A percentile compares a stretch with the other conserved stretches of the same genome.
Conservation (phyloP, 92 coral and sea anemone genomes). For the Ricordea florida region DNA sequence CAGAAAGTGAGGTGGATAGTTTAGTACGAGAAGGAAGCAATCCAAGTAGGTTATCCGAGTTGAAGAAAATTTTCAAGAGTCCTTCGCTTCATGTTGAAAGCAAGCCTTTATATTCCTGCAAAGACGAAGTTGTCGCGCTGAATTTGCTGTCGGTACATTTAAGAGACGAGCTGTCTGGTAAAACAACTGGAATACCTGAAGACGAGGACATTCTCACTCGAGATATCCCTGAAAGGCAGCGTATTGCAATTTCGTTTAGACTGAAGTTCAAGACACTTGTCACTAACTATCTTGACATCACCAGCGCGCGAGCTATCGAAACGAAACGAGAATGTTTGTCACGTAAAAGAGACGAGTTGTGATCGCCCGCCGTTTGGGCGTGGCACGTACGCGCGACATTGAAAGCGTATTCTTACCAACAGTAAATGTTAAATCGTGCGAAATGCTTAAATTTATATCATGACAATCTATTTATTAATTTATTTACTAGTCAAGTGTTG, state of each 20-base stretch:
- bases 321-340: constrained; percentile 66
- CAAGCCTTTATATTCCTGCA: constrained; percentile 57
- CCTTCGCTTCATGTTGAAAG: constrained; percentile 44
- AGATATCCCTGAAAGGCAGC: constrained; percentile 16
- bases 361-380: too few relatives aligned
- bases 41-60: constrained; percentile 13
- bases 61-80: constrained; percentile 50
- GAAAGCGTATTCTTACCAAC: too few relatives aligned
- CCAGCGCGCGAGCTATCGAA: constrained; percentile 70
- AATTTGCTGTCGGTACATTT: constrained; percentile 67
- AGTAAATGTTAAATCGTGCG: too few relatives aligned
- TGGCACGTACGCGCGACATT: too few relatives aligned
- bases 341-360: constrained; percentile 55
- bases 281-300: constrained; percentile 56
- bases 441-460: too few relatives aligned
- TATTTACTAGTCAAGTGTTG: too few relatives aligned
- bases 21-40: constrained; percentile 38
- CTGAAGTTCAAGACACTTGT: constrained; percentile 63
- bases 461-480: too few relatives aligned
- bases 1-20: constrained; percentile 37
- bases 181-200: constrained; percentile 54
- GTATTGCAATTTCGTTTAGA: constrained; percentile 55
- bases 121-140: constrained; percentile 72
- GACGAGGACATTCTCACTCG: constrained; percentile 57
- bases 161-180: constrained; percentile 61